Evolutionary conservation across 1,140 invertebrate species (phyloP).

Genomic region (Apis dorsata): DNA sequence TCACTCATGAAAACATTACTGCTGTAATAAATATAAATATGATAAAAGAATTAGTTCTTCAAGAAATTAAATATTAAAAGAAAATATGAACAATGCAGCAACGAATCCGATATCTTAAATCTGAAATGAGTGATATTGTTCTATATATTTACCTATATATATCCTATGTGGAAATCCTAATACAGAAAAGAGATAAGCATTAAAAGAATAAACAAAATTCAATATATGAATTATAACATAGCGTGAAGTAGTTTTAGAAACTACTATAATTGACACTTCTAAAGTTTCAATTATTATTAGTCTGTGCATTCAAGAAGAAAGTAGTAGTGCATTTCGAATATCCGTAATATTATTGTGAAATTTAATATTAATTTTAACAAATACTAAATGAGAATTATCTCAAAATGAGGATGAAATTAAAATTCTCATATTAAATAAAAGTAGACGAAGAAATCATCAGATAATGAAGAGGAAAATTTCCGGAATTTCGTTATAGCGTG

Average conservation of each 20-base stretch:
- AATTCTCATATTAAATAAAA: not conserved
- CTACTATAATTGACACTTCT: not conserved
- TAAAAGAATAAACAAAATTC: not conserved
- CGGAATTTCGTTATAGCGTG: no score
- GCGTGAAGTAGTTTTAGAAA: not conserved
- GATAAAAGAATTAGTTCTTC: not conserved
- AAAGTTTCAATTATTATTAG: not conserved
- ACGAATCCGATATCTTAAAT: not conserved
- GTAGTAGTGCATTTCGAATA: not conserved
- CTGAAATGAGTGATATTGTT: not conserved
- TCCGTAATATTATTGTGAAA: not conserved
- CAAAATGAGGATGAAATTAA: not conserved
- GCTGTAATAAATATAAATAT: not conserved
- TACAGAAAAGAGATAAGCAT: not conserved
- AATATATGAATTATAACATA: not conserved
- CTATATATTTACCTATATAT: no score
- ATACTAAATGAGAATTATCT: not conserved
- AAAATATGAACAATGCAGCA: not conserved
- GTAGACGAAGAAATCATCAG: accelerated
- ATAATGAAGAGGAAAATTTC: not conserved
- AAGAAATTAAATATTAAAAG: not conserved
- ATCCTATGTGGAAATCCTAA: not conserved
- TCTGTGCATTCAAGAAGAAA: not conserved
- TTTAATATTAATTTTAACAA: not conserved
- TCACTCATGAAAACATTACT: not conserved